A percentile compares a stretch with the other conserved stretches of the same genome.
Evolutionary conservation across 2,888 invertebrate species (phyloP).

Genomic region (Acleris literana): DNA sequence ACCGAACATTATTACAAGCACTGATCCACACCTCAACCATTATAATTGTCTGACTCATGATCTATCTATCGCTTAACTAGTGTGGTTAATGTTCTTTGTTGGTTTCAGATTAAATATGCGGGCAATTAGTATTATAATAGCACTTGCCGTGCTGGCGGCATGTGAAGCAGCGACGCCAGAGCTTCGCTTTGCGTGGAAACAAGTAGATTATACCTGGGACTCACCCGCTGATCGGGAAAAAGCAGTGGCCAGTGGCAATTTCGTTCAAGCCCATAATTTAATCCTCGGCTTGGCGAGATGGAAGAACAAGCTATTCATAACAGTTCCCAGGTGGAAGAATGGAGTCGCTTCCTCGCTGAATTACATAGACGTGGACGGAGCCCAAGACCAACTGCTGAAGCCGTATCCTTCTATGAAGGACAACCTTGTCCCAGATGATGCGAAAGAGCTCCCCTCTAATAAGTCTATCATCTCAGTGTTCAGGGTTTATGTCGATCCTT

Average conservation of each 20-base stretch:
- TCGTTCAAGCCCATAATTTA: slow-evolving; percentile 86
- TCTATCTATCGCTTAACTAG: slow-evolving; percentile 8
- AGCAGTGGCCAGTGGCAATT: slow-evolving; percentile 85
- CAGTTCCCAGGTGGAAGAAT: slow-evolving; percentile 87
- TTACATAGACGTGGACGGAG: slow-evolving; percentile 84
- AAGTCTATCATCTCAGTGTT: slow-evolving; percentile 88
- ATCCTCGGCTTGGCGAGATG: slow-evolving; percentile 88
- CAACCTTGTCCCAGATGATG: slow-evolving; percentile 87
- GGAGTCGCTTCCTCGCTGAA: slow-evolving; percentile 89
- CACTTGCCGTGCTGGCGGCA: slow-evolving; percentile 55
- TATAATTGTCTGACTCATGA: slow-evolving; percentile 11
- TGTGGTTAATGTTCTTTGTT: slow-evolving; percentile 25
- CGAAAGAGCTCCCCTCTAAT: slow-evolving; percentile 77
- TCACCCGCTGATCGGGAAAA: slow-evolving; percentile 81
- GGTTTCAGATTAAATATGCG: slow-evolving; percentile 59
- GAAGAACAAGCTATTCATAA: slow-evolving; percentile 88
- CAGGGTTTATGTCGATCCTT: slow-evolving; percentile 88
- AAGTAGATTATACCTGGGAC: slow-evolving; percentile 87
- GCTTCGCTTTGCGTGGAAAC: slow-evolving; percentile 88
- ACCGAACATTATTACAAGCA: not conserved
- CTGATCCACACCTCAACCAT: slow-evolving; percentile 15
- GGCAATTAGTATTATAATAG: slow-evolving; percentile 55
- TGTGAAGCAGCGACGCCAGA: slow-evolving; percentile 79
- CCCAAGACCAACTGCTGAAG: slow-evolving; percentile 87
- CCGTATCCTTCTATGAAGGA: slow-evolving; percentile 92